Conservation (phyloP, 37 sponge, comb jelly and placozoan species). For the Chondrosia reniformis region DNA sequence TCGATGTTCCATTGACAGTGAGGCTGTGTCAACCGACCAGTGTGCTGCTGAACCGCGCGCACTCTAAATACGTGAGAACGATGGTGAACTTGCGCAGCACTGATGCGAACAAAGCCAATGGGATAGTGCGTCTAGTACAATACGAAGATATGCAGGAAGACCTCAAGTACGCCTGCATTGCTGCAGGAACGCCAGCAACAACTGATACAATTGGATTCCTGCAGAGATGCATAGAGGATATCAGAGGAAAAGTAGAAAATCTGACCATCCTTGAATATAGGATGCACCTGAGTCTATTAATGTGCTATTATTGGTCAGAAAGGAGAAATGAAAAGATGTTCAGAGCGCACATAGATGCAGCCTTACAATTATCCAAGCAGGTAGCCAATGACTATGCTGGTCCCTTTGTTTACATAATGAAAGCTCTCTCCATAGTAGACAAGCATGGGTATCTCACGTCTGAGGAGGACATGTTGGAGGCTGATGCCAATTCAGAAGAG, state of each 20-base stretch:
- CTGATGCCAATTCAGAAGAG: neutral
- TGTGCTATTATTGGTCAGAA: neutral
- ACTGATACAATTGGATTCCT: neutral
- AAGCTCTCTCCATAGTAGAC: neutral
- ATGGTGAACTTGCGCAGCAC: neutral
- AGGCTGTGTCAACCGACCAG: neutral
- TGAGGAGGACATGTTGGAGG: neutral
- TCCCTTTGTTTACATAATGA: neutral
- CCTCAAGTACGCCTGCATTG: neutral
- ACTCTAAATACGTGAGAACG: neutral
- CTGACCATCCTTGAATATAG: neutral
- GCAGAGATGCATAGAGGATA: neutral
- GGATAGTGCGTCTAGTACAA: too few species aligned
- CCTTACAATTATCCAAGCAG: neutral
- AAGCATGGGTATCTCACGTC: neutral
- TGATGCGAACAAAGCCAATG: neutral
- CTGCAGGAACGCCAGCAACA: neutral
- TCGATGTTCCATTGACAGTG: too few species aligned
- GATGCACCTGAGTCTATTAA: neutral
- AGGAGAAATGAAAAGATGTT: neutral
- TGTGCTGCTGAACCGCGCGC: neutral
- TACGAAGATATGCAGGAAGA: neutral
- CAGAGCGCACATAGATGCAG: neutral
- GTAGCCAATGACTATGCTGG: neutral
- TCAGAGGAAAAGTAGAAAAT: neutral